These are phyloP conservation scores for Bathynomus jamesi DNA, from an alignment of 1,140 invertebrate species.

Conservation along the genomic window DNA sequence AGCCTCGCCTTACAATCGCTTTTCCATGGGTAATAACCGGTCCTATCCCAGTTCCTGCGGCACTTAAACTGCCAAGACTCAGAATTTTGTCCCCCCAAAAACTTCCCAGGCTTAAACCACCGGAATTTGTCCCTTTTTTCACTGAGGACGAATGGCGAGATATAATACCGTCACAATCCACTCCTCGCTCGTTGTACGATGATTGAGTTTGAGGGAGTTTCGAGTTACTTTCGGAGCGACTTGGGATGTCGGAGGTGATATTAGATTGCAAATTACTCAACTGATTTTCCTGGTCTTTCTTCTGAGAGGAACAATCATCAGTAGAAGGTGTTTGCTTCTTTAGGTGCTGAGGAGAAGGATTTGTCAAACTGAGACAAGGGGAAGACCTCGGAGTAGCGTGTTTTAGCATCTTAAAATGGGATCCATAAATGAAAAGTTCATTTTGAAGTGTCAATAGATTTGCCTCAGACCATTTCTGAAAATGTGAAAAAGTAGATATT, in stretches of 20 bases:
- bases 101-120: not conserved
- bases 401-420: not conserved
- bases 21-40: conserved; percentile 19
- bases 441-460: too few relatives aligned
- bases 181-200: conserved; percentile 4
- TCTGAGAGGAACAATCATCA: not conserved
- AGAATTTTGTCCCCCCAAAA: not conserved
- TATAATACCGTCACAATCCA: conserved; percentile 8
- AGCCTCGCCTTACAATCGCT: conserved; percentile 10
- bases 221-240: not conserved
- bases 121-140: not conserved
- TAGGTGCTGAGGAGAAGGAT: not conserved
- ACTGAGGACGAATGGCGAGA: not conserved
- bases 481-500: too few relatives aligned
- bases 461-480: too few relatives aligned
- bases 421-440: too few relatives aligned
- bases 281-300: not conserved
- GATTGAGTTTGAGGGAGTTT: not conserved
- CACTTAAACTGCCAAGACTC: not conserved
- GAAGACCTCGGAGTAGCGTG: not conserved
- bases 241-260: not conserved
- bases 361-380: not conserved
- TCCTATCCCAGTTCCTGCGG: conserved; percentile 3
- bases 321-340: not conserved
- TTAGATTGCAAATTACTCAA: too few relatives aligned